A percentile compares a stretch with the other conserved stretches of the same genome.
phyloP scores from a whole-genome alignment of 2,113 vertebrate genomes.

The Bubalus kerabau region DNA sequence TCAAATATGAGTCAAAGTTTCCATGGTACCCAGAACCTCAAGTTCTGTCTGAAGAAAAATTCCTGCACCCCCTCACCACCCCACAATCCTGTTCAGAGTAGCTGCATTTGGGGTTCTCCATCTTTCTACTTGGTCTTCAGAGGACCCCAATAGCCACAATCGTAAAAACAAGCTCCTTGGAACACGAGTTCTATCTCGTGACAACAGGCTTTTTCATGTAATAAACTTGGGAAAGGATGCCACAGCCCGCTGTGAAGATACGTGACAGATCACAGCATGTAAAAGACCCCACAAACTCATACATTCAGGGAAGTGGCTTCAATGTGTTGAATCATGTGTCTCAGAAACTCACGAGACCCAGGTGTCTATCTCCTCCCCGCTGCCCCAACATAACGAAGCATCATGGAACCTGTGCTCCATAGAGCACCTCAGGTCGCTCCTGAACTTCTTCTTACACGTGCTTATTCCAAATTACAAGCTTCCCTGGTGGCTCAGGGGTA shows the following conservation, averaged over 20 bases:
- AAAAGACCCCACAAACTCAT: not conserved
- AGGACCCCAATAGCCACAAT: not conserved
- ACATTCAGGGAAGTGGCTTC: not conserved
- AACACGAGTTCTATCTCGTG: not conserved
- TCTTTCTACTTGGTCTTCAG: not conserved
- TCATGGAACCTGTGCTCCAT: rapidly evolving
- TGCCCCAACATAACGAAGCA: not conserved
- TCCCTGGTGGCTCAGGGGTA: not conserved
- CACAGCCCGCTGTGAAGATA: not conserved
- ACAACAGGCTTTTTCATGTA: not conserved
- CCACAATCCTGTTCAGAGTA: not conserved
- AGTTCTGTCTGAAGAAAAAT: not conserved
- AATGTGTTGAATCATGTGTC: not conserved
- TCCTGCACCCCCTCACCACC: not conserved
- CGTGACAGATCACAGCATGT: not conserved
- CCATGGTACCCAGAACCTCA: not conserved
- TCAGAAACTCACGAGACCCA: not conserved
- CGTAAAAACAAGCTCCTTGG: not conserved
- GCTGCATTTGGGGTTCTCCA: not conserved
- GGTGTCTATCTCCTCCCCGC: not conserved
- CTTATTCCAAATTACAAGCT: not conserved
- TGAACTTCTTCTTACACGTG: not conserved
- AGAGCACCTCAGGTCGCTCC: not conserved
- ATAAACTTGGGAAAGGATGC: not conserved
- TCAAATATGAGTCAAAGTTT: not conserved